A percentile compares a stretch with the other conserved stretches of the same genome.
These are phyloP conservation scores for Poecile atricapillus DNA, from an alignment of 2,113 vertebrate genomes.

Conservation along the genomic window DNA sequence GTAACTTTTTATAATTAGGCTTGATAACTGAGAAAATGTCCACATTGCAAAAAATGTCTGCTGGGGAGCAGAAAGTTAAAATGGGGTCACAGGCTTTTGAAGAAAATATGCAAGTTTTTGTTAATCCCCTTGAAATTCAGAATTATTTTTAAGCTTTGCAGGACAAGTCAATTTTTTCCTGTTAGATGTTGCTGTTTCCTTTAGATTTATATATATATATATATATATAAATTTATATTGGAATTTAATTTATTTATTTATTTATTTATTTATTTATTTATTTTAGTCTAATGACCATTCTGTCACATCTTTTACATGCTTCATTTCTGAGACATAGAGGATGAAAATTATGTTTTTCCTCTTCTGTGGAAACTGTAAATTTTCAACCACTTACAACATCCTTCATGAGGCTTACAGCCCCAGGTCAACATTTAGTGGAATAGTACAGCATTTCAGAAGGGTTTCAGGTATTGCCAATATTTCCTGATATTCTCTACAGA, in stretches of 20 bases:
- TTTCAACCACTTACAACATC: neutral
- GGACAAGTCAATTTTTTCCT: neutral
- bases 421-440: neutral
- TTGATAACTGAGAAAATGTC: neutral
- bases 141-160: neutral
- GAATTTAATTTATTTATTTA: neutral
- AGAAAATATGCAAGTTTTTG: neutral
- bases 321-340: neutral
- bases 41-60: neutral
- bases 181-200: neutral
- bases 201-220: neutral
- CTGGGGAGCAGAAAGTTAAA: neutral
- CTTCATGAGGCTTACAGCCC: neutral
- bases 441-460: neutral
- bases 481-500: neutral
- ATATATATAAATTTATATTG: neutral
- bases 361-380: neutral
- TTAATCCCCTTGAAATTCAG: neutral
- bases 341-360: neutral
- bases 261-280: neutral
- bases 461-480: neutral
- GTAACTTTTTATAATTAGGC: neutral
- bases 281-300: neutral
- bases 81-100: neutral
- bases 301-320: neutral